A percentile compares a stretch with the other conserved stretches of the same genome.
These are phyloP conservation scores for Neoscelio sp. DNA, from an alignment of 2,888 invertebrate genomes.

Conservation along the genomic window DNA sequence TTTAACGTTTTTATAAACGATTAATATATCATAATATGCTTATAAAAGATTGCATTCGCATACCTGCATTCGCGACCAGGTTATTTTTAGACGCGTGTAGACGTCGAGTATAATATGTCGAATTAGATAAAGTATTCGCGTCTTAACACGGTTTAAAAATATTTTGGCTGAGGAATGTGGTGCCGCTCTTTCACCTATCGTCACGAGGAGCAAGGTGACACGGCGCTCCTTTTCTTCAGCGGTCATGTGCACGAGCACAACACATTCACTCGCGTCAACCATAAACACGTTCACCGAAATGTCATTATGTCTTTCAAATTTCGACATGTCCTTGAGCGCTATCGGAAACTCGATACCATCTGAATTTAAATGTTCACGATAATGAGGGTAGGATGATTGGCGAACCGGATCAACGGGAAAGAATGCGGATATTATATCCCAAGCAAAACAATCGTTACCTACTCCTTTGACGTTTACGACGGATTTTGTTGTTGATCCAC, in stretches of 20 bases:
- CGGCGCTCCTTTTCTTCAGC: neutral
- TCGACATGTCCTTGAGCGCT: slow-evolving; percentile 12
- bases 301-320: slow-evolving; percentile 40
- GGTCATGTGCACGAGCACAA: slow-evolving; percentile 1
- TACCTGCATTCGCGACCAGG: no score
- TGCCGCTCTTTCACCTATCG: neutral
- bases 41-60: no score
- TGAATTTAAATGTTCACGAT: slow-evolving; percentile 19
- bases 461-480: slow-evolving; percentile 13
- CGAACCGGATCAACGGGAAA: neutral
- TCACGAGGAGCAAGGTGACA: slow-evolving; percentile 6
- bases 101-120: no score
- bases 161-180: no score
- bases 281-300: slow-evolving; percentile 28
- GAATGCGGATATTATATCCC: slow-evolving; percentile 19
- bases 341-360: slow-evolving; percentile 39
- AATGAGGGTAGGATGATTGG: slow-evolving; percentile 22
- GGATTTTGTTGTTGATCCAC: slow-evolving; percentile 50
- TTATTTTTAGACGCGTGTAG: no score
- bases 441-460: slow-evolving; percentile 12
- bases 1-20: no score
- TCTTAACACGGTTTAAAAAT: no score
- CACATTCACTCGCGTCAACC: neutral
- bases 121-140: no score
- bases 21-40: no score